Evolutionary conservation across 37 sponge, comb jelly and placozoan species (phyloP), one percentile per base, ranked within the genome.

Genomic region (Dysidea cf. avara): DNA sequence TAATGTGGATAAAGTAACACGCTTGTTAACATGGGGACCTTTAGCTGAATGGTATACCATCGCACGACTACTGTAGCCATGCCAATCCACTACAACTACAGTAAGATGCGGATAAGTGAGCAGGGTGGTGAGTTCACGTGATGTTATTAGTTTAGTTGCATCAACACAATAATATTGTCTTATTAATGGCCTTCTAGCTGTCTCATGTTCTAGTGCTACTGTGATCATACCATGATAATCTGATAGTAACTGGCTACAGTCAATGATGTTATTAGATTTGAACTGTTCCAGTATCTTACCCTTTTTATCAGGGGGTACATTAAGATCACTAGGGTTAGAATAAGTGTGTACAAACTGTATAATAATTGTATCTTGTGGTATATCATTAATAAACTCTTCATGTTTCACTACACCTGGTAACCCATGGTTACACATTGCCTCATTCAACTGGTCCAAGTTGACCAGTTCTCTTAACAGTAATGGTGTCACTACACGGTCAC

Each of bases 81-180:
- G 57, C 83, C 83, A 82, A 32, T 74, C 75, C 7, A 75, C 69
- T 29, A 82, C 58, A 4, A 82, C 35, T 3, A 82, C 13, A 16
- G 69, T 51, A 20, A 51, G 24, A 31, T 78, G 17, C 18, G 9
- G 38, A 2, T 75, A 13, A 14, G 28, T 38, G 29, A 46, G 17
- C 39, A 50, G 43, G 17, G 4, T 21, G 0, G 53, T 54, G 31
- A 66, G 40, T 28, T 58, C 53, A 38, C 32, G 7, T 2, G 76
- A 61, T 9, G 57, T 75, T 2, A n/a, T 69, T 2, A 64, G 2
- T 13, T 3, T n/a, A 1, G 69, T 60, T 52, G 57, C 66, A 62
- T 75, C 68, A 30, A 82, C 39, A 30, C 83, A 82, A 26, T 56
- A 58, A 39, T 82, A 68, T 33, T 64, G 2, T 4, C 33, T 50